Evolutionary conservation across 2,888 invertebrate genomes (phyloP).

Genomic region (Druceiella hillmani): DNA sequence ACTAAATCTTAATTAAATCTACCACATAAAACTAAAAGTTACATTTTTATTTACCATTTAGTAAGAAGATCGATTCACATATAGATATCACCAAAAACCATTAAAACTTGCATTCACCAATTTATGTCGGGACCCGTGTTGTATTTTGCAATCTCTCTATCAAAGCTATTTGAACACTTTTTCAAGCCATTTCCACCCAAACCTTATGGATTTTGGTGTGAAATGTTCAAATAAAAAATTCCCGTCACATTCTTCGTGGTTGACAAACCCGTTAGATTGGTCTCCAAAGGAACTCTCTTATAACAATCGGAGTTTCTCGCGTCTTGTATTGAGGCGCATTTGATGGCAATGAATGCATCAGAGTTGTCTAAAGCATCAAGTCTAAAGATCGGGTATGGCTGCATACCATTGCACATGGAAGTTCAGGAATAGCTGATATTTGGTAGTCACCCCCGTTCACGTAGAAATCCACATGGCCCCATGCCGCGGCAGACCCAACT

Average conservation of each 20-base stretch:
- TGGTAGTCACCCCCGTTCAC: constrained; percentile 35
- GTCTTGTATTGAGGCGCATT: constrained; percentile 37
- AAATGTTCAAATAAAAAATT: constrained; percentile 38
- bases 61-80: no score
- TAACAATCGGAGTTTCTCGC: constrained; percentile 38
- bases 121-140: no score
- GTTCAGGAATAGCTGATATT: constrained; percentile 13
- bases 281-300: constrained; percentile 30
- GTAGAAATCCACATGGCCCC: constrained; percentile 38
- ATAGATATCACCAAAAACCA: no score
- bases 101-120: no score
- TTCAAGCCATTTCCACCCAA: constrained; percentile 37
- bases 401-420: neutral
- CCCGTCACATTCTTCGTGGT: constrained; percentile 33
- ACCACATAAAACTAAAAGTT: no score
- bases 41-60: no score
- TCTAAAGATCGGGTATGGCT: constrained; percentile 26
- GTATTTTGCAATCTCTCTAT: no score
- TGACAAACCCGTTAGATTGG: constrained; percentile 33
- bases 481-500: constrained; percentile 35
- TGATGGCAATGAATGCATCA: constrained; percentile 35
- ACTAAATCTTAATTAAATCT: no score
- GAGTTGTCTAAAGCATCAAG: constrained; percentile 35
- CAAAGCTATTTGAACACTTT: no score
- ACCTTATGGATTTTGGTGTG: constrained; percentile 36